A percentile compares a stretch with the other conserved stretches of the same genome.
Evolutionary conservation across 2,888 invertebrate genomes (phyloP).

Genomic region (Falcaria lacertinaria): DNA sequence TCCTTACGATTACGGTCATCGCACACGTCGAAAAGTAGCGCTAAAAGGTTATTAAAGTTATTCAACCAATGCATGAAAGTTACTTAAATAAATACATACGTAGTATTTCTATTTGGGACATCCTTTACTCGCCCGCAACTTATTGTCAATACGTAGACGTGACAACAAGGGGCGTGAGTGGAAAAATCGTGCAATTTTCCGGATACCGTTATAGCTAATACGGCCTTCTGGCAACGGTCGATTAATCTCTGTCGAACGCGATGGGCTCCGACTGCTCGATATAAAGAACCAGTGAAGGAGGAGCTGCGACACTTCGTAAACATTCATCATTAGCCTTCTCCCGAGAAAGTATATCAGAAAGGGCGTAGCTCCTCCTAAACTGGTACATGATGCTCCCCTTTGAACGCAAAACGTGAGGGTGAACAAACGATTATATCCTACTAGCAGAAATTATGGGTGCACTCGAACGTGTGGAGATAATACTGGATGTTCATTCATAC

Average conservation of each 20-base stretch:
- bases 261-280: slow-evolving; percentile 58
- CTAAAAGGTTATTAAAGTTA: too few relatives aligned
- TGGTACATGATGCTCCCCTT: slow-evolving; percentile 44
- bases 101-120: slow-evolving; percentile 18
- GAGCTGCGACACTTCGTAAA: slow-evolving; percentile 44
- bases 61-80: too few relatives aligned
- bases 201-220: slow-evolving; percentile 74
- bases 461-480: slow-evolving; percentile 51
- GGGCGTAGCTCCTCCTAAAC: slow-evolving; percentile 27
- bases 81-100: too few relatives aligned
- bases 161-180: slow-evolving; percentile 59
- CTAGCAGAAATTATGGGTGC: slow-evolving; percentile 48
- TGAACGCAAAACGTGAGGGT: slow-evolving; percentile 35
- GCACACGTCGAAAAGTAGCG: too few relatives aligned
- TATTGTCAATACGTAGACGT: slow-evolving; percentile 59
- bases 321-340: slow-evolving; percentile 39
- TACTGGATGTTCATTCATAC: slow-evolving; percentile 12
- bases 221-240: slow-evolving; percentile 59
- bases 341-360: slow-evolving; percentile 17
- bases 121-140: slow-evolving; percentile 37
- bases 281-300: slow-evolving; percentile 48
- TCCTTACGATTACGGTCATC: too few relatives aligned
- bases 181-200: slow-evolving; percentile 74
- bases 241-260: slow-evolving; percentile 73
- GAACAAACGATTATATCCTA: slow-evolving; percentile 45